Evolutionary conservation across 2,113 vertebrate species (phyloP).

Genomic region (Tragulus kanchil): DNA sequence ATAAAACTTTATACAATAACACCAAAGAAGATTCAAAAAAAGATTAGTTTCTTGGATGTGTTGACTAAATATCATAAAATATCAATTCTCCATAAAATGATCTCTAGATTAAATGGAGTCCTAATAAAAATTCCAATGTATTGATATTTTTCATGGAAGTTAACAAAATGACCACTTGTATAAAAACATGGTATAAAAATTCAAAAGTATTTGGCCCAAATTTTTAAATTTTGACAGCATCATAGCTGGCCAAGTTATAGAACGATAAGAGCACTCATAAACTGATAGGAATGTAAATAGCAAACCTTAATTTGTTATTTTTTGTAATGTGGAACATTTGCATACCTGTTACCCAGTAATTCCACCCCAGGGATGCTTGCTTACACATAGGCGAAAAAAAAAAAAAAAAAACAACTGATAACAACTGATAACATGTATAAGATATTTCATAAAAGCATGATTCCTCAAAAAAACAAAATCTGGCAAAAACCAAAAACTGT

Average conservation of each 20-base stretch:
- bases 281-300: neutral
- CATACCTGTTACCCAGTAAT: neutral
- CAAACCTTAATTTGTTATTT: neutral
- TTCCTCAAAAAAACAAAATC: neutral
- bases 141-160: neutral
- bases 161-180: neutral
- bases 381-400: neutral
- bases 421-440: neutral
- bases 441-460: neutral
- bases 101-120: neutral
- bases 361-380: neutral
- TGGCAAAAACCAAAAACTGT: neutral
- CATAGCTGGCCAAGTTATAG: neutral
- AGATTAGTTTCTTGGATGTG: neutral
- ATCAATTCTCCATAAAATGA: neutral
- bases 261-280: neutral
- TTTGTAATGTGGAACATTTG: neutral
- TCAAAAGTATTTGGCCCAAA: neutral
- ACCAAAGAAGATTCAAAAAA: neutral
- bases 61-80: neutral
- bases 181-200: neutral
- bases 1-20: neutral
- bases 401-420: neutral
- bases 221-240: neutral
- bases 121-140: conserved; percentile 25